Evolutionary conservation across 2,888 invertebrate species (phyloP).

Genomic region (Drosophila nigricruria): DNA sequence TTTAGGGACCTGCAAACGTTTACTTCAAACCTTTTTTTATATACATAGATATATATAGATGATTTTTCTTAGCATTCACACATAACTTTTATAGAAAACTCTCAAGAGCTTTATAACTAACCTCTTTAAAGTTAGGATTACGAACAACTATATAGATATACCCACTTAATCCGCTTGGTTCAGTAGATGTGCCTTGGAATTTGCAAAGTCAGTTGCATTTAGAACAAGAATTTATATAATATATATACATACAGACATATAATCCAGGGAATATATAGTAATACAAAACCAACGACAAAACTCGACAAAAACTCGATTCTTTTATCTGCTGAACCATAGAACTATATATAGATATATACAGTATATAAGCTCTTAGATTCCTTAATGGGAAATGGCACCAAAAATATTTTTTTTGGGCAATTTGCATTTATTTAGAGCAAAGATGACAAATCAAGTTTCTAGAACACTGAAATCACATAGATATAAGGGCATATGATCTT

Average conservation of each 20-base stretch:
- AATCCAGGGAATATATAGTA: constrained; percentile 19
- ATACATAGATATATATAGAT: constrained; percentile 14
- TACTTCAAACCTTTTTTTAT: constrained; percentile 47
- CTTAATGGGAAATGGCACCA: constrained; percentile 20
- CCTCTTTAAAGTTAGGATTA: constrained; percentile 15
- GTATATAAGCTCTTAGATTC: constrained; percentile 11
- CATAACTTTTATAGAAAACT: constrained; percentile 15
- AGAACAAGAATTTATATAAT: constrained; percentile 46
- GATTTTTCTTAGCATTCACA: constrained; percentile 4
- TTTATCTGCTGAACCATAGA: constrained; percentile 48
- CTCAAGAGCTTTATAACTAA: constrained; percentile 57
- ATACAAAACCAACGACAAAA: constrained; percentile 44
- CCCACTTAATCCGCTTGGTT: constrained; percentile 26
- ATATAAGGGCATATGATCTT: constrained; percentile 18
- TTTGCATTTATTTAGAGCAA: constrained; percentile 51
- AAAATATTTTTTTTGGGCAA: constrained; percentile 18
- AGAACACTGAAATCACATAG: constrained; percentile 16
- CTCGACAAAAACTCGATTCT: constrained; percentile 16
- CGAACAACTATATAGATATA: constrained; percentile 9
- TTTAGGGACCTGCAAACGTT: constrained; percentile 62
- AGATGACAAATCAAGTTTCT: constrained; percentile 41
- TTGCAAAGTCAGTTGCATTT: constrained; percentile 61
- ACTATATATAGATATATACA: constrained; percentile 3
- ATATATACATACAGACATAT: not conserved
- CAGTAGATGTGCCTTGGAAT: constrained; percentile 58